Conservation (phyloP, 2,797 vertebrate species). For the Uromys caudimaculatus region DNA sequence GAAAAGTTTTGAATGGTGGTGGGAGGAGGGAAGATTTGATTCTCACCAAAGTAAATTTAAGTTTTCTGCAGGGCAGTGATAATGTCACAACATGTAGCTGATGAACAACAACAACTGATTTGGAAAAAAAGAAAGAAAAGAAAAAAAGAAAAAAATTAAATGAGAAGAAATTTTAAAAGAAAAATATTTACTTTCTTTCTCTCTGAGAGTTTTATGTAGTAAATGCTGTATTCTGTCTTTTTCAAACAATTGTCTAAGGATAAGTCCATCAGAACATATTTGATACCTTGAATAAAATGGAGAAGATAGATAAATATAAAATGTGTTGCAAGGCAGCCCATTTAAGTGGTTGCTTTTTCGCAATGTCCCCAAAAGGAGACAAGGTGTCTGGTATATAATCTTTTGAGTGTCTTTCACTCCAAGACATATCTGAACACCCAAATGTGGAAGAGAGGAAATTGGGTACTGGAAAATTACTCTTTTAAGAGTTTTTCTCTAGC, state of each 20-base stretch:
- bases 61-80: neutral
- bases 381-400: constrained; percentile 63
- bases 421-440: constrained; percentile 66
- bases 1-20: neutral
- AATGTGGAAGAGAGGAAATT: constrained; percentile 75
- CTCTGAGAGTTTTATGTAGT: constrained; percentile 10
- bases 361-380: constrained; percentile 56
- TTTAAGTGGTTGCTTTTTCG: constrained; percentile 71
- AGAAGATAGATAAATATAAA: constrained; percentile 61
- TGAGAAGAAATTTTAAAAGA: neutral
- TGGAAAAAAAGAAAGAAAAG: neutral
- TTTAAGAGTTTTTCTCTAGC: constrained; percentile 75
- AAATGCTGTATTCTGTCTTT: neutral
- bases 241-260: constrained; percentile 22
- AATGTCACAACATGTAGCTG: neutral
- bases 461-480: constrained; percentile 72
- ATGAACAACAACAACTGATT: neutral
- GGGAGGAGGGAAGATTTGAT: neutral
- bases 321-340: constrained; percentile 27
- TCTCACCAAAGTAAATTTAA: neutral
- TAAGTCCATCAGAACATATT: constrained; percentile 51
- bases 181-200: constrained; percentile 13
- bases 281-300: constrained; percentile 41
- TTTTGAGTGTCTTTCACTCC: constrained; percentile 69
- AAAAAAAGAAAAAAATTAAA: neutral